phyloP scores from a whole-genome alignment of 2,888 invertebrate genomes.

The Malthinus seriepunctatus region DNA sequence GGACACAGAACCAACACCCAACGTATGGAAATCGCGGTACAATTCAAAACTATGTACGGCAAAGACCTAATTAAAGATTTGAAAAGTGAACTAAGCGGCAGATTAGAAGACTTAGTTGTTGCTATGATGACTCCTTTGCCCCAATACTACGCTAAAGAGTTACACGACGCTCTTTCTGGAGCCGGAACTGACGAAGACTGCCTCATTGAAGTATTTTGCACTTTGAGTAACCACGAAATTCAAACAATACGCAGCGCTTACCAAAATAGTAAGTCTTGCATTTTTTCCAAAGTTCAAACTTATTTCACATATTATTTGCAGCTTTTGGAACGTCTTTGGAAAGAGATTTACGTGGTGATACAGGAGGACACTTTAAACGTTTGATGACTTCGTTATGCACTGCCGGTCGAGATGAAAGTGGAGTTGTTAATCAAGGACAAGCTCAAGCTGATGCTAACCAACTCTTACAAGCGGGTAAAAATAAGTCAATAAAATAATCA shows the following conservation, averaged over 20 bases:
- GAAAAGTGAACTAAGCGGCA: constrained; percentile 86
- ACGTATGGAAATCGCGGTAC: constrained; percentile 77
- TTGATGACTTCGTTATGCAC: constrained; percentile 83
- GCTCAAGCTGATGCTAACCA: constrained; percentile 84
- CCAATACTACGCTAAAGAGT: constrained; percentile 81
- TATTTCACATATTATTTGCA: constrained; percentile 51
- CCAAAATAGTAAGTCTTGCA: constrained; percentile 66
- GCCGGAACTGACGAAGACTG: constrained; percentile 84
- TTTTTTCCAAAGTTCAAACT: background rate
- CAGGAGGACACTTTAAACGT: constrained; percentile 89
- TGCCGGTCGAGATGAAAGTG: constrained; percentile 81
- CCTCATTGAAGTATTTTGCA: constrained; percentile 87
- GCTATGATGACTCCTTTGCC: constrained; percentile 84
- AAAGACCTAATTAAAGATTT: constrained; percentile 83
- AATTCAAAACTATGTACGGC: constrained; percentile 86
- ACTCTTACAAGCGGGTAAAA: constrained; percentile 73
- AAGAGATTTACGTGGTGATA: constrained; percentile 82
- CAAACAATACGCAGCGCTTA: constrained; percentile 78
- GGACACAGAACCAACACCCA: constrained; percentile 83
- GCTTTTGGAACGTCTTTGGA: constrained; percentile 78
- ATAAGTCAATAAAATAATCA: background rate
- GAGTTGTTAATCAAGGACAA: constrained; percentile 67
- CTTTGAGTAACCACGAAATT: constrained; percentile 84
- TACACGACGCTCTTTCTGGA: constrained; percentile 83
- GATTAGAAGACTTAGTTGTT: constrained; percentile 81